phyloP scores from a whole-genome alignment of 2,113 vertebrate species.

The Lethenteron reissneri region DNA sequence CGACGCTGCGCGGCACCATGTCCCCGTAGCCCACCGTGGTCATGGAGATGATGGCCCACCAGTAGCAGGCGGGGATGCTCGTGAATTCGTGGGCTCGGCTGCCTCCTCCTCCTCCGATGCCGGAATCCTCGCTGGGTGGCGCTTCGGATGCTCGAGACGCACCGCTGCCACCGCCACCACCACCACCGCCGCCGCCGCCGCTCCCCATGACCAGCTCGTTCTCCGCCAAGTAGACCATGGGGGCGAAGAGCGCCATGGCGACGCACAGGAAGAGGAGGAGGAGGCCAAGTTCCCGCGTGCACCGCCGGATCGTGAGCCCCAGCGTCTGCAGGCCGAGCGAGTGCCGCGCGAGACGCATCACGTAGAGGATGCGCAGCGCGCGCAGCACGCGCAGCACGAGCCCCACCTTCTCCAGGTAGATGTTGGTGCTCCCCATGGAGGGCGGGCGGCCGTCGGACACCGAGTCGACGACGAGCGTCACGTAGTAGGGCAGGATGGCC shows the following conservation, averaged over 20 bases:
- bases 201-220: slow-evolving; percentile 36
- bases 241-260: slow-evolving; percentile 77
- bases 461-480: slow-evolving; percentile 55
- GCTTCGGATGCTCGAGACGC: no score
- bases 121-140: no score
- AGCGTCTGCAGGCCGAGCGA: slow-evolving; percentile 71
- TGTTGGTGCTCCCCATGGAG: slow-evolving; percentile 36
- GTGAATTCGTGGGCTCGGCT: slow-evolving; percentile 77
- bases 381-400: slow-evolving; percentile 59
- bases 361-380: slow-evolving; percentile 71
- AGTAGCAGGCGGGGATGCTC: slow-evolving; percentile 73
- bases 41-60: slow-evolving; percentile 98
- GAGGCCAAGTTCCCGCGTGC: slow-evolving; percentile 64
- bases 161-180: not conserved
- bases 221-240: slow-evolving; percentile 66
- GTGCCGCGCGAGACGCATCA: slow-evolving; percentile 71
- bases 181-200: not conserved
- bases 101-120: not conserved
- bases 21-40: slow-evolving; percentile 89
- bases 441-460: slow-evolving; percentile 24
- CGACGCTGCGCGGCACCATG: slow-evolving; percentile 87
- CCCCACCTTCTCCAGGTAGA: slow-evolving; percentile 72
- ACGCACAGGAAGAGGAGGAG: slow-evolving; percentile 78
- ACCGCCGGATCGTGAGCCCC: slow-evolving; percentile 62
- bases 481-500: slow-evolving; percentile 78